Evolutionary conservation across 2,797 vertebrate species (phyloP).

Genomic region (Neoniphon sammara): DNA sequence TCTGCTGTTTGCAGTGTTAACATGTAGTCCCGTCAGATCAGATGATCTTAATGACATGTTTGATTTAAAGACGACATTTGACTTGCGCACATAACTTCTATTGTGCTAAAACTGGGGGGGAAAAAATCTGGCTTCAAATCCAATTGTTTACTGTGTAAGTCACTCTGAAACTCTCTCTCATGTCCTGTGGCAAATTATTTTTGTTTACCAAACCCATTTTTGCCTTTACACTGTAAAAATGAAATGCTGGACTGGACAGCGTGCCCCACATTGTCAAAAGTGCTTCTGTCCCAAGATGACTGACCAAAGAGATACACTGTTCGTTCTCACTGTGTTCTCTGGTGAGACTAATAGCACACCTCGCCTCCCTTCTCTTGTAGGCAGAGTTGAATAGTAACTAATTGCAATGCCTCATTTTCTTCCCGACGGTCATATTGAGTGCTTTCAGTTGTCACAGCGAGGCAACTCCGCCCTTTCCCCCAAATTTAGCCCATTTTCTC

Average conservation of each 20-base stretch:
- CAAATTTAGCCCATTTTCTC: neutral
- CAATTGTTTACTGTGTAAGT: conserved; percentile 6
- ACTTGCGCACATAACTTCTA: conserved; percentile 3
- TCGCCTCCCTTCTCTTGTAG: too few species aligned
- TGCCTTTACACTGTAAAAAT: conserved; percentile 5
- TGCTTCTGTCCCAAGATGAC: conserved; percentile 24
- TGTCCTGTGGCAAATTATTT: conserved; percentile 1
- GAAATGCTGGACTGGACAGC: conserved; percentile 24
- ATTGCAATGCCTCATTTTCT: neutral
- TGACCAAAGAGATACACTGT: conserved; percentile 35
- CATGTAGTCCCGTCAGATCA: conserved; percentile 10
- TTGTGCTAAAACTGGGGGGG: neutral
- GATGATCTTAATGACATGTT: conserved; percentile 16
- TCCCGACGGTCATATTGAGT: neutral
- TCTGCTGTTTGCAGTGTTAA: conserved; percentile 19
- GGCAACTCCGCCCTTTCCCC: neutral
- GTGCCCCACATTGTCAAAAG: conserved; percentile 42
- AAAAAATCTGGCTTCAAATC: neutral
- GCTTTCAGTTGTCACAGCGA: neutral
- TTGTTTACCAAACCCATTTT: conserved; percentile 11
- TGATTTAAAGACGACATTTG: conserved; percentile 7
- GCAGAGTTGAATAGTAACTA: too few species aligned
- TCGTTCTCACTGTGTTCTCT: conserved; percentile 13
- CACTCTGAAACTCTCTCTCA: neutral
- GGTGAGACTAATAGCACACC: neutral